Conservation (phyloP, 2,888 invertebrate species). For the Carpatolechia fugitivella region DNA sequence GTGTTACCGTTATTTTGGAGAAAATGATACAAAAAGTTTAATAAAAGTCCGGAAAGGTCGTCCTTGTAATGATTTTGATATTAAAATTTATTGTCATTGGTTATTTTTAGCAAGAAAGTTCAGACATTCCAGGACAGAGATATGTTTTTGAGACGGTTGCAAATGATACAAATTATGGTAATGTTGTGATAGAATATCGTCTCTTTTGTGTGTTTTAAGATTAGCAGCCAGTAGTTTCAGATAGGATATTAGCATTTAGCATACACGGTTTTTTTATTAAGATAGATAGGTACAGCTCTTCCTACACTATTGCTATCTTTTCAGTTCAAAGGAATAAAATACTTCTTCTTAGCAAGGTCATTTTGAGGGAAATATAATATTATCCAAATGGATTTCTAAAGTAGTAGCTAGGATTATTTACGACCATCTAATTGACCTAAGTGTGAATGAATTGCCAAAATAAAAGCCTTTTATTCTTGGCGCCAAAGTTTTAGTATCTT, state of each 20-base stretch:
- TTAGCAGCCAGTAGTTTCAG: no score
- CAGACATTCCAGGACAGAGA: neutral
- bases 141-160: neutral
- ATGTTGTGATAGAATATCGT: neutral
- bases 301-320: no score
- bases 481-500: neutral
- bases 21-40: conserved; percentile 6
- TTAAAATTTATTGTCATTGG: neutral
- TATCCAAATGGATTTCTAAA: neutral
- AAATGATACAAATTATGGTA: neutral
- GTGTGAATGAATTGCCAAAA: conserved; percentile 3
- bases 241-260: no score
- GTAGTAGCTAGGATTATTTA: neutral
- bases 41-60: conserved; percentile 4
- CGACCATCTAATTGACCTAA: neutral
- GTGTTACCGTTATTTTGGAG: conserved; percentile 17
- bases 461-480: conserved; percentile 1
- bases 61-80: conserved; percentile 6
- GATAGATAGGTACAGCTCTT: no score
- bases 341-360: no score
- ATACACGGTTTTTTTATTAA: no score
- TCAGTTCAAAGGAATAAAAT: no score
- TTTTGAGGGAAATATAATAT: no score
- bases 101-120: neutral
- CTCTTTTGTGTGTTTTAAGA: no score